Conservation (phyloP, 2,888 invertebrate genomes). For the Spialia ferax region DNA sequence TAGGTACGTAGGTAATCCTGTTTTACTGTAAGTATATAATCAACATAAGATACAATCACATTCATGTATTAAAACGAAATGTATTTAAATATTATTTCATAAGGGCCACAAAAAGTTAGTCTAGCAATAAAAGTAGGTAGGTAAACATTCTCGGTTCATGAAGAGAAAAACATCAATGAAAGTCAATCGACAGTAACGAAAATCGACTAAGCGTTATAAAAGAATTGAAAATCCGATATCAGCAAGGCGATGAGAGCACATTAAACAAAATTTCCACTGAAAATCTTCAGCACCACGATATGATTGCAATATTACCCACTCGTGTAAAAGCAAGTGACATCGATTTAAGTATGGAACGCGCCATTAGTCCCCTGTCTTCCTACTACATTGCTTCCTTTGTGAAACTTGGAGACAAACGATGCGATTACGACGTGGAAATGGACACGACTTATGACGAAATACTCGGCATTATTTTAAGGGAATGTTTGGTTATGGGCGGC, state of each 20-base stretch:
- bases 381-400: constrained; percentile 65
- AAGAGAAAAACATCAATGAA: not conserved
- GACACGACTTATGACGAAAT: constrained; percentile 55
- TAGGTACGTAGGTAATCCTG: too few species aligned
- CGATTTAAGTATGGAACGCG: constrained; percentile 49
- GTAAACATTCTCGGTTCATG: not conserved
- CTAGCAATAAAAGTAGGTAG: too few species aligned
- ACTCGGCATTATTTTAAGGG: constrained; percentile 26
- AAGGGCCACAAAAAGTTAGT: too few species aligned
- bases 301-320: constrained; percentile 37
- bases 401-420: constrained; percentile 62
- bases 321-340: constrained; percentile 46
- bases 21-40: too few species aligned
- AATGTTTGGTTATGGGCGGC: constrained; percentile 5
- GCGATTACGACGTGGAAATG: constrained; percentile 62
- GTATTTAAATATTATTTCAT: too few species aligned
- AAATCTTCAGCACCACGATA: constrained; percentile 20
- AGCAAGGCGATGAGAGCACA: not conserved
- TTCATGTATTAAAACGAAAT: too few species aligned
- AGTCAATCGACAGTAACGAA: not conserved
- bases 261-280: not conserved
- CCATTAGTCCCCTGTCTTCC: constrained; percentile 66
- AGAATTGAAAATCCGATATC: not conserved
- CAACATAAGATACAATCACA: too few species aligned
- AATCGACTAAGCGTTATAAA: not conserved